A percentile compares a stretch with the other conserved stretches of the same genome.
phyloP scores from a whole-genome alignment of 2,113 vertebrate genomes.

The Bathybates hornii region DNA sequence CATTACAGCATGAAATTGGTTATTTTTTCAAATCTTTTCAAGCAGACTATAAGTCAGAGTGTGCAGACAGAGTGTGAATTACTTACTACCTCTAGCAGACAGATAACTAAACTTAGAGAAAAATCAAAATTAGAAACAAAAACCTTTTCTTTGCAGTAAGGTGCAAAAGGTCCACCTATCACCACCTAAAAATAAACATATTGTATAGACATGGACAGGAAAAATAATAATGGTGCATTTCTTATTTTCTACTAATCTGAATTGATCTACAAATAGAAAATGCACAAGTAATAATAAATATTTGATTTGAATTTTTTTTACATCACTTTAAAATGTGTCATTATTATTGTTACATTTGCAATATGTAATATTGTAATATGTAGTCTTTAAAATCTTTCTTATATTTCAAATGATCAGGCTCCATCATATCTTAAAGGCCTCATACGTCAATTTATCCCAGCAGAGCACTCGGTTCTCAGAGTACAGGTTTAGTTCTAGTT shows the following conservation, averaged over 20 bases:
- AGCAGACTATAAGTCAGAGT: constrained; percentile 12
- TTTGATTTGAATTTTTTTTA: not conserved
- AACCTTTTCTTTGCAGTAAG: not conserved
- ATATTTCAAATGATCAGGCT: not conserved
- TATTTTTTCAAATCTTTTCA: constrained; percentile 2
- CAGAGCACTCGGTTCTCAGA: not conserved
- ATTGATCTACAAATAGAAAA: not conserved
- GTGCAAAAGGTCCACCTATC: not conserved
- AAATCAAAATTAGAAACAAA: not conserved
- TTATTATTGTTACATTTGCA: not conserved
- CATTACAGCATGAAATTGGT: not conserved
- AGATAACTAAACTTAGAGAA: not conserved
- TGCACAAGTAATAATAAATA: not conserved
- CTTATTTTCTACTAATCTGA: not conserved
- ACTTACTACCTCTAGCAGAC: not conserved
- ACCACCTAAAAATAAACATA: not conserved
- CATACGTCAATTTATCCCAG: not conserved
- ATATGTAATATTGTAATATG: not conserved
- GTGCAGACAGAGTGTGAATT: not conserved
- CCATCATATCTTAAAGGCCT: not conserved
- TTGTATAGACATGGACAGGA: not conserved
- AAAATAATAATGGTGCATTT: not conserved
- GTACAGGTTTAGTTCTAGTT: not conserved
- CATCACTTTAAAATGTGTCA: not conserved
- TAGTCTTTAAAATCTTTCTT: not conserved